Evolutionary conservation across 2,113 vertebrate species (phyloP).

Genomic region (Larimichthys polyactis): DNA sequence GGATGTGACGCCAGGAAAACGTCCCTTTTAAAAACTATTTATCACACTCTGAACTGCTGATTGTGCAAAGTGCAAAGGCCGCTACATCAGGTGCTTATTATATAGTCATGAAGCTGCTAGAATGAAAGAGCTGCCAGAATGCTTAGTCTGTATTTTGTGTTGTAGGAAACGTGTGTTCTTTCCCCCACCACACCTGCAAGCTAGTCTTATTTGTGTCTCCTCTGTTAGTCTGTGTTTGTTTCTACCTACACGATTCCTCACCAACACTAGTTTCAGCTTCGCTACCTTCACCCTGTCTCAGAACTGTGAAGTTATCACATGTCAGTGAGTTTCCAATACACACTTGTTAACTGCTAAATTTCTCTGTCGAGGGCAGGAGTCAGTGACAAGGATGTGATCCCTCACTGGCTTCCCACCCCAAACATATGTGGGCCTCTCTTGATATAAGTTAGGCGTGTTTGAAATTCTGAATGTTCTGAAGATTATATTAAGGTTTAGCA

Average conservation of each 20-base stretch:
- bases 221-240: conserved; percentile 6
- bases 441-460: neutral
- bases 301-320: neutral
- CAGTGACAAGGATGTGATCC: neutral
- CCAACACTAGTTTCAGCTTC: neutral
- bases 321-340: neutral
- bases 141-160: conserved; percentile 53
- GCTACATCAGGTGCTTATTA: conserved; percentile 58
- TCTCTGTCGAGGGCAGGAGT: neutral
- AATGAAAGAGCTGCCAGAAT: conserved; percentile 43
- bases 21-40: conserved; percentile 36
- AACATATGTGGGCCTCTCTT: neutral
- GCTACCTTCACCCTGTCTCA: neutral
- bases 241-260: neutral
- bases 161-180: neutral
- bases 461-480: neutral
- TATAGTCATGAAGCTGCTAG: conserved; percentile 51
- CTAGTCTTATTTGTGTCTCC: conserved; percentile 18
- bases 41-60: conserved; percentile 58
- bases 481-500: neutral
- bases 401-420: neutral
- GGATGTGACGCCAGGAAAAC: conserved; percentile 12
- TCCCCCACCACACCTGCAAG: conserved; percentile 38
- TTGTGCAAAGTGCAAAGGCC: conserved; percentile 49
- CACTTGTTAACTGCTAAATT: neutral